phyloP scores from a whole-genome alignment of 2,797 vertebrate genomes.

The Capromys pilorides region DNA sequence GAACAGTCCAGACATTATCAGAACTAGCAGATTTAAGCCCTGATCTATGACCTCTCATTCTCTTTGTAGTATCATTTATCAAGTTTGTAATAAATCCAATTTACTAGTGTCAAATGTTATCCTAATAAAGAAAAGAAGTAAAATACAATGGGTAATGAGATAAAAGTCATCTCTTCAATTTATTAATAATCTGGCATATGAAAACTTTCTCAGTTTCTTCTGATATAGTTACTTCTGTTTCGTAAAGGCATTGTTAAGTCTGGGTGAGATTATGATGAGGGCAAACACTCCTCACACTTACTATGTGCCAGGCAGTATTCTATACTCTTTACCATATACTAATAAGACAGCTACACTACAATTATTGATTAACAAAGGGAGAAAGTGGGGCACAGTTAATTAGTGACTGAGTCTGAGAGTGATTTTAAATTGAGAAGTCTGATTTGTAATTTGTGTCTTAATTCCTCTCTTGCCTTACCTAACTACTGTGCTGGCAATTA shows the following conservation, averaged over 20 bases:
- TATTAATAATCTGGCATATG: background rate
- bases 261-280: background rate
- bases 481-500: background rate
- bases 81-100: background rate
- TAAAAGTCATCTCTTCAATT: background rate
- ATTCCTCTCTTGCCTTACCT: conserved; percentile 36
- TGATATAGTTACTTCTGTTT: background rate
- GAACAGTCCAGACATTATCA: background rate
- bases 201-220: background rate
- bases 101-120: too few species aligned
- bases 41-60: background rate
- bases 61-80: background rate
- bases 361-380: background rate
- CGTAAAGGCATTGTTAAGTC: background rate
- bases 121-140: background rate
- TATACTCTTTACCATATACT: background rate
- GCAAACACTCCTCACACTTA: background rate
- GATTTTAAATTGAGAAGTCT: background rate
- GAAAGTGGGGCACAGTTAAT: background rate
- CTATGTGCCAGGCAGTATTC: background rate
- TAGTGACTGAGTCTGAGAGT: background rate
- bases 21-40: background rate
- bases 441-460: background rate
- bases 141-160: background rate
- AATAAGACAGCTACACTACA: background rate